A percentile compares a stretch with the other conserved stretches of the same genome.
Evolutionary conservation across 2,797 vertebrate species (phyloP).

Genomic region (Chaunax sp.): DNA sequence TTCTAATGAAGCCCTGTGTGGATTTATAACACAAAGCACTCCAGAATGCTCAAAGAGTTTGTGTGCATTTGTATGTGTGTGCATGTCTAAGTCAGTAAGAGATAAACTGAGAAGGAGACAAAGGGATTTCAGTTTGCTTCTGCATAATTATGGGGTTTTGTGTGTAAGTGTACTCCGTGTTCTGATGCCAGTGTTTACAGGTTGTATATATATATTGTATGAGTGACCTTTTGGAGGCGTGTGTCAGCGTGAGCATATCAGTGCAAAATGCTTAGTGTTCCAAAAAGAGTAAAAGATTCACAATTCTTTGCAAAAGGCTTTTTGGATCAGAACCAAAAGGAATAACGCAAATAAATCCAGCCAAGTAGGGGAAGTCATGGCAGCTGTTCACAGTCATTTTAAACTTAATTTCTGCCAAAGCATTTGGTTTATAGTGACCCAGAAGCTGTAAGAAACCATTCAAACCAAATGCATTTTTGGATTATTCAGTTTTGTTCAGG

Average conservation of each 20-base stretch:
- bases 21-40: constrained; percentile 57
- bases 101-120: constrained; percentile 10
- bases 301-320: neutral
- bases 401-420: constrained; percentile 16
- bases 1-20: constrained; percentile 78
- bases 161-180: neutral
- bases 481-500: constrained; percentile 8
- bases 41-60: constrained; percentile 19
- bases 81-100: constrained; percentile 6
- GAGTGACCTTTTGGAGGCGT: constrained; percentile 7
- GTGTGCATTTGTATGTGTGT: constrained; percentile 12
- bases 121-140: constrained; percentile 15
- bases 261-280: neutral
- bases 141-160: constrained; percentile 14
- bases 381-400: constrained; percentile 21
- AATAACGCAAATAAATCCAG: constrained; percentile 36
- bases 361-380: constrained; percentile 16
- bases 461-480: constrained; percentile 25
- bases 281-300: neutral
- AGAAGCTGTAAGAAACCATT: constrained; percentile 26
- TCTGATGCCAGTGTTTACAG: neutral
- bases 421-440: constrained; percentile 16
- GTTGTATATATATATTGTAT: neutral
- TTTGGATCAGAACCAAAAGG: constrained; percentile 10
- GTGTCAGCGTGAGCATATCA: neutral